Percentiles rank a stretch among this genome's conserved stretches.
These are phyloP conservation scores for Orthochromis indermauri DNA, from an alignment of 2,113 vertebrate species.

Conservation along the genomic window DNA sequence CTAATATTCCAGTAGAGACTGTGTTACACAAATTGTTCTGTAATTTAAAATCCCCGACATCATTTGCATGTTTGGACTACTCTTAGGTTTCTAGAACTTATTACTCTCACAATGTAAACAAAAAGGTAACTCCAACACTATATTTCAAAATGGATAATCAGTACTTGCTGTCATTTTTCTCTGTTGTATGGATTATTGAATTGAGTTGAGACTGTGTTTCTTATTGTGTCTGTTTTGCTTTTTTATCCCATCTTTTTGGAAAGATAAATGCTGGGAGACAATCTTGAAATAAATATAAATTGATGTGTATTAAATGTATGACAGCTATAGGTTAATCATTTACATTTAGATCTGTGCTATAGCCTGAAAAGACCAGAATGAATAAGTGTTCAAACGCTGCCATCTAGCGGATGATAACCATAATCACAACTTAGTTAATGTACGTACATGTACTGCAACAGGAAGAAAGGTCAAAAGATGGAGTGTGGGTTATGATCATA, in stretches of 20 bases:
- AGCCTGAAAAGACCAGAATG: neutral
- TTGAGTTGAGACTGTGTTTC: neutral
- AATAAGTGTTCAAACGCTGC: neutral
- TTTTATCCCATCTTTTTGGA: neutral
- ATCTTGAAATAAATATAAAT: neutral
- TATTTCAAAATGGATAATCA: neutral
- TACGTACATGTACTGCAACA: neutral
- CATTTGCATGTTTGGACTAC: neutral
- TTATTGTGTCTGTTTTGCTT: neutral
- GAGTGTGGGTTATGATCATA: neutral
- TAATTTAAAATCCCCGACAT: neutral
- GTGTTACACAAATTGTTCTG: neutral
- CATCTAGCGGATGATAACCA: slow-evolving; percentile 19
- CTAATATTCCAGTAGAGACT: neutral
- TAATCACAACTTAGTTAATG: neutral
- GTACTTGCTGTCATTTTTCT: neutral
- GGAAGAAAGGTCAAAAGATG: neutral
- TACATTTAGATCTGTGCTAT: neutral
- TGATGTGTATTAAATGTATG: neutral
- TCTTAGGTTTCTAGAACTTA: neutral
- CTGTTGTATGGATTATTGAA: neutral
- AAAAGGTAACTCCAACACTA: neutral
- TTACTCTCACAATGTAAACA: neutral
- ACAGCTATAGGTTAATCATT: neutral
- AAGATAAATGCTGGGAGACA: neutral